Percentiles rank a stretch among this genome's conserved stretches.
phyloP scores from a whole-genome alignment of 2,888 invertebrate species.

The Halocaridina rubra region DNA sequence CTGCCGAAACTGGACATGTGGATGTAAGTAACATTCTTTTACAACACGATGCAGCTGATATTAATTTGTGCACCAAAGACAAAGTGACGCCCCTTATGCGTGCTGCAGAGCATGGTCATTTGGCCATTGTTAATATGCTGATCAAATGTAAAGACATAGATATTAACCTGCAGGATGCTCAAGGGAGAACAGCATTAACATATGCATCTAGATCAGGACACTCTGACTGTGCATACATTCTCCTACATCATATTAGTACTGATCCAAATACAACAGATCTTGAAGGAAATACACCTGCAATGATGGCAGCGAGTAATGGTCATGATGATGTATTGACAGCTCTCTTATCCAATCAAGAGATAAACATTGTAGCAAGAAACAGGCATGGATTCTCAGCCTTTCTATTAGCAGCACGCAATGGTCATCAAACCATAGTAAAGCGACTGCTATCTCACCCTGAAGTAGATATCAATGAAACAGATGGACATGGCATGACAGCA shows the following conservation, averaged over 20 bases:
- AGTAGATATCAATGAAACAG: constrained; percentile 57
- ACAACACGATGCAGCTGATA: constrained; percentile 47
- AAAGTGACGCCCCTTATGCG: constrained; percentile 61
- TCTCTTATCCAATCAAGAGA: constrained; percentile 27
- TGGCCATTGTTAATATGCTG: constrained; percentile 54
- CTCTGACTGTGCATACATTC: constrained; percentile 40
- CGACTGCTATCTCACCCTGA: constrained; percentile 48
- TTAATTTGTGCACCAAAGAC: constrained; percentile 57
- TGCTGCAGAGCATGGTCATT: constrained; percentile 55
- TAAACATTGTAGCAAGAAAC: constrained; percentile 17
- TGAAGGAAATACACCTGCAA: constrained; percentile 48
- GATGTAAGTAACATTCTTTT: constrained; percentile 46
- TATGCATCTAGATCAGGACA: constrained; percentile 60
- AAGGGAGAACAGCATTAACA: constrained; percentile 52
- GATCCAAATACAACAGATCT: constrained; percentile 40
- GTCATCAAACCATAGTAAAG: constrained; percentile 46
- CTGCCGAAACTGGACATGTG: constrained; percentile 56
- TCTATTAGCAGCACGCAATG: constrained; percentile 45
- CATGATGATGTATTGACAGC: constrained; percentile 54
- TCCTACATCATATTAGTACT: constrained; percentile 42
- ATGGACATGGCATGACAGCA: constrained; percentile 52
- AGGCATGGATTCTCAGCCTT: constrained; percentile 54
- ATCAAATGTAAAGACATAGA: constrained; percentile 48
- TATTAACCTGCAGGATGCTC: constrained; percentile 52
- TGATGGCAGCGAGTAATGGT: constrained; percentile 49